Base-by-base conservation (phyloP, 2,888 invertebrate species). In the Drosophila ezoana region DNA sequence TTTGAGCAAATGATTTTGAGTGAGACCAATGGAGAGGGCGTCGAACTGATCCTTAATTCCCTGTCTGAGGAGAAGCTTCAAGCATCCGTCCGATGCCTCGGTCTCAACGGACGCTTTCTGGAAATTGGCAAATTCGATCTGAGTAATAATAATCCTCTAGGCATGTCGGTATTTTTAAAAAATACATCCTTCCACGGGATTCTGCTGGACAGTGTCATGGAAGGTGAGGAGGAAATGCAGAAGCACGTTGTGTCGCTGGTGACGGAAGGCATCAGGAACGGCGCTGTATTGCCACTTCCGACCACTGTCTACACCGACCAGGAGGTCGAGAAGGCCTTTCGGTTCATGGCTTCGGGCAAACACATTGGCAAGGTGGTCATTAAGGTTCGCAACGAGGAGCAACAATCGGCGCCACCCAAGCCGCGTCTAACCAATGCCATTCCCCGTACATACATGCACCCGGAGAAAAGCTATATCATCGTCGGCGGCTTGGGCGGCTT, bases 181-280 rank as follows among this genome's bases (percentile, higher is more conserved):
- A 99, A 99, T 92, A 97, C 97, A n/a, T 96, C 98, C n/a, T 98
- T 99, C 95, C 99, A 99, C 93, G 99, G 99, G 78, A 98, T 99
- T 89, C 94, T 99, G 32, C 93, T 99, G 89, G 99, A 99, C 93
- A 97, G 98, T 38, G 93, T 99, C 59, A 98, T 98, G 94, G 97
- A 96, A 76, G 94, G 93, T 2, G 91, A 93, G 49, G 93, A 94
- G 64, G 93, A 93, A 51, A 93, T 94, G 53, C 97, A 97, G 67
- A 96, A 97, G 92, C 95, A 94, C 81, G 96, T 99, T 20, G 95
- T 96, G 23, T 93, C 94, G 32, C 94, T 98, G 76, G 95, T 99
- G 0, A 93, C 93, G 14, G 96, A 97, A 68, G 99, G 99, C 73
- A 97, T 99, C 79, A 94, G 94, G 59, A 94, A 92, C 76, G 99